Conservation (phyloP, 2,888 invertebrate species). For the Cyclophora albipunctata region DNA sequence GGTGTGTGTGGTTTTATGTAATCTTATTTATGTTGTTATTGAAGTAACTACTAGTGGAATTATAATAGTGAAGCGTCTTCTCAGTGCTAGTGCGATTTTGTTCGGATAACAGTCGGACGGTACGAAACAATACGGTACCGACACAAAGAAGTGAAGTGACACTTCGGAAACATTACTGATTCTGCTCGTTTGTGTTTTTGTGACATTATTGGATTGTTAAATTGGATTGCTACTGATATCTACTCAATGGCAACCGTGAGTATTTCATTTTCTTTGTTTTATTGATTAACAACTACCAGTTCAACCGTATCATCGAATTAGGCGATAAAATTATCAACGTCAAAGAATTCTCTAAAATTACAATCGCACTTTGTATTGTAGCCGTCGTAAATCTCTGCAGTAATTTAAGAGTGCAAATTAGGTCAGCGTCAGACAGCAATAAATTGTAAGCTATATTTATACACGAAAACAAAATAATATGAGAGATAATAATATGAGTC, state of each 20-base stretch:
- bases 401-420: constrained; percentile 19
- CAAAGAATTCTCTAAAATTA: no score
- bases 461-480: constrained; percentile 10
- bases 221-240: constrained; percentile 41
- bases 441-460: constrained; percentile 13
- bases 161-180: constrained; percentile 33
- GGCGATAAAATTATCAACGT: not conserved
- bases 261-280: constrained; percentile 23
- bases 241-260: constrained; percentile 61
- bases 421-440: constrained; percentile 21
- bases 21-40: constrained; percentile 56
- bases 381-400: constrained; percentile 1
- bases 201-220: constrained; percentile 60
- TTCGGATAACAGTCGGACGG: constrained; percentile 42
- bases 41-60: constrained; percentile 45
- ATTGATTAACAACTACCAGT: constrained; percentile 5
- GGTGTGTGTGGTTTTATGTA: constrained; percentile 70
- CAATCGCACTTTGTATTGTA: not conserved
- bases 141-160: constrained; percentile 50
- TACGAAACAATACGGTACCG: constrained; percentile 3
- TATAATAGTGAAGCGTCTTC: constrained; percentile 29
- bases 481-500: constrained; percentile 14
- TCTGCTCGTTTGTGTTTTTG: constrained; percentile 53
- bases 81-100: constrained; percentile 37
- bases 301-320: not conserved